phyloP scores from a whole-genome alignment of 2,113 vertebrate genomes.

The Petroica traversi region DNA sequence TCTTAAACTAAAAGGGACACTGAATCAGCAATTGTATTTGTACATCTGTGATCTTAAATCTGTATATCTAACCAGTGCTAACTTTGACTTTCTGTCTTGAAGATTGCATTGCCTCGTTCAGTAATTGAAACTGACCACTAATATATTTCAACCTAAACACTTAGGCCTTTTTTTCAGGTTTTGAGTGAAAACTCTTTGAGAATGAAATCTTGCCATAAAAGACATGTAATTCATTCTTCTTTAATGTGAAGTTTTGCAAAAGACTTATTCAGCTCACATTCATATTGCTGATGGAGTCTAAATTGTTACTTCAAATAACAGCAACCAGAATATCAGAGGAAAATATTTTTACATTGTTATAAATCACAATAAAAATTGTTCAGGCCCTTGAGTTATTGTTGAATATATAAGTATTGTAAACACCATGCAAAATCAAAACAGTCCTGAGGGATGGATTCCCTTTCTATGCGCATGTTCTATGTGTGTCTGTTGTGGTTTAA shows the following conservation, averaged over 20 bases:
- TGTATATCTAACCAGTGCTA: not conserved
- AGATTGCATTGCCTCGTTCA: not conserved
- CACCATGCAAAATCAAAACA: not conserved
- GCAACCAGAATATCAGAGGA: not conserved
- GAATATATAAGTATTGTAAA: constrained; percentile 17
- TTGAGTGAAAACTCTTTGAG: not conserved
- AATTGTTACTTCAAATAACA: not conserved
- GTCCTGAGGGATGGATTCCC: not conserved
- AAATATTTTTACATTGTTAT: not conserved
- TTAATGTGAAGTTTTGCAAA: not conserved
- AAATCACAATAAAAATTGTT: constrained; percentile 18
- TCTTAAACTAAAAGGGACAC: not conserved
- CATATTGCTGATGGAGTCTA: not conserved
- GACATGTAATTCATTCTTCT: not conserved
- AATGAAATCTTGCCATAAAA: not conserved
- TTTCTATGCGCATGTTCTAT: not conserved
- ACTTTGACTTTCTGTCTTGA: not conserved
- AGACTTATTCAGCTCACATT: not conserved
- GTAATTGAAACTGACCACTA: fast-evolving
- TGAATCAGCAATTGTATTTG: not conserved
- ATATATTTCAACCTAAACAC: not conserved
- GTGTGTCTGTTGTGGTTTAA: not conserved
- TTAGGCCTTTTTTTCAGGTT: not conserved
- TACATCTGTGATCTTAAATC: not conserved
- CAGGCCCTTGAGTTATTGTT: not conserved